These are phyloP conservation scores for Dolichopus griseipennis DNA, from an alignment of 2,888 invertebrate genomes.

Conservation along the genomic window DNA sequence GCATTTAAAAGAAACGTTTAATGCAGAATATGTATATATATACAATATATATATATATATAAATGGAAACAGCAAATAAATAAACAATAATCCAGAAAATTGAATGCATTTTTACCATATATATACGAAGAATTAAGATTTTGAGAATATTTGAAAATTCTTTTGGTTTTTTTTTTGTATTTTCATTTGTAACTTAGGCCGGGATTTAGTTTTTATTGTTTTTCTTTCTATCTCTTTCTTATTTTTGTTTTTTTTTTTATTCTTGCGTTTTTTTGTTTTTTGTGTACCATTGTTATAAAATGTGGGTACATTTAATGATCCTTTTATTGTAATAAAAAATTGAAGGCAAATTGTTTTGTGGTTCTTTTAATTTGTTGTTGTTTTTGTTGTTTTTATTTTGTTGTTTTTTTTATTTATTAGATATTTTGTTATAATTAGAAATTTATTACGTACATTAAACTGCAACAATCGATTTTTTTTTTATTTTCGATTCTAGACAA, in stretches of 20 bases:
- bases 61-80: neutral
- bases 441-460: neutral
- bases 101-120: neutral
- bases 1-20: neutral
- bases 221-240: neutral
- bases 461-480: too few species aligned
- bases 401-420: neutral
- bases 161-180: too few species aligned
- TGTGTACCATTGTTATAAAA: neutral
- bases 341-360: neutral
- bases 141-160: too few species aligned
- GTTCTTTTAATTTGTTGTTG: neutral
- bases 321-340: neutral
- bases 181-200: too few species aligned
- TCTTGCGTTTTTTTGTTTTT: neutral
- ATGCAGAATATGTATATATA: neutral
- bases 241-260: neutral
- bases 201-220: too few species aligned
- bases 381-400: neutral
- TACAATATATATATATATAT: too few species aligned
- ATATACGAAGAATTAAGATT: too few species aligned
- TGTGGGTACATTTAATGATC: neutral
- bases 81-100: neutral
- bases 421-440: conserved; percentile 6
- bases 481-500: too few species aligned